phyloP scores from a whole-genome alignment of 2,113 vertebrate species.

The Brachyhypopomus gauderio region DNA sequence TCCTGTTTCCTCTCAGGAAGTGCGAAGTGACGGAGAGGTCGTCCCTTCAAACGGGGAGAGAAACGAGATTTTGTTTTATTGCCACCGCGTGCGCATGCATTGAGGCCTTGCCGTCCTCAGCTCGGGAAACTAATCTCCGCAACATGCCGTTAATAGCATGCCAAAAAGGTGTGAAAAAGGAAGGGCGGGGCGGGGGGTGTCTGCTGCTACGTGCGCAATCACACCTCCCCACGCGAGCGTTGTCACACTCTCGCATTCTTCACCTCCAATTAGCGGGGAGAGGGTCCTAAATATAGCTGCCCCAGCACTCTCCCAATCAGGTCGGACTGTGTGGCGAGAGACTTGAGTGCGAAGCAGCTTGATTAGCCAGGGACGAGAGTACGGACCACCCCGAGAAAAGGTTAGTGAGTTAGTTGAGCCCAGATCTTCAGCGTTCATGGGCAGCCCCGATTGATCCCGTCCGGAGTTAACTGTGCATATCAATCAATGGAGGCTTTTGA shows the following conservation, averaged over 20 bases:
- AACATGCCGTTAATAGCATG: conserved; percentile 57
- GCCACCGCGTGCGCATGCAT: conserved; percentile 28
- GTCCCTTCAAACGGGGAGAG: conserved; percentile 33
- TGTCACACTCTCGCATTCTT: conserved; percentile 61
- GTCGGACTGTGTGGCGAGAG: conserved; percentile 52
- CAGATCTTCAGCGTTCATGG: neutral
- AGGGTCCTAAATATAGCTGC: conserved; percentile 55
- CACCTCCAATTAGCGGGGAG: conserved; percentile 62
- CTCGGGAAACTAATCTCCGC: conserved; percentile 63
- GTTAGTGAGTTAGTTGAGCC: conserved; percentile 43
- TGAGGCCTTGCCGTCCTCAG: conserved; percentile 50
- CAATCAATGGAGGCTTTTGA: conserved; percentile 48
- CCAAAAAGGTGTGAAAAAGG: conserved; percentile 57
- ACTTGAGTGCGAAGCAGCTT: conserved; percentile 28
- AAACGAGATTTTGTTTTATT: conserved; percentile 55
- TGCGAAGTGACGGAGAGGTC: conserved; percentile 45
- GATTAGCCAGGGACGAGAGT: conserved; percentile 39
- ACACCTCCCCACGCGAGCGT: conserved; percentile 60
- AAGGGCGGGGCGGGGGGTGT: conserved; percentile 43
- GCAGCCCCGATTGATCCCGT: conserved; percentile 36
- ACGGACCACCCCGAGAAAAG: conserved; percentile 29
- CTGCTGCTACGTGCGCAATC: conserved; percentile 55
- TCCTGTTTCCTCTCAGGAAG: conserved; percentile 36
- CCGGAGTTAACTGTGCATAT: conserved; percentile 24
- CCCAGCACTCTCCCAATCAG: conserved; percentile 52